Conservation (phyloP, 92 coral and sea anemone species). For the Meandrina meandrites region DNA sequence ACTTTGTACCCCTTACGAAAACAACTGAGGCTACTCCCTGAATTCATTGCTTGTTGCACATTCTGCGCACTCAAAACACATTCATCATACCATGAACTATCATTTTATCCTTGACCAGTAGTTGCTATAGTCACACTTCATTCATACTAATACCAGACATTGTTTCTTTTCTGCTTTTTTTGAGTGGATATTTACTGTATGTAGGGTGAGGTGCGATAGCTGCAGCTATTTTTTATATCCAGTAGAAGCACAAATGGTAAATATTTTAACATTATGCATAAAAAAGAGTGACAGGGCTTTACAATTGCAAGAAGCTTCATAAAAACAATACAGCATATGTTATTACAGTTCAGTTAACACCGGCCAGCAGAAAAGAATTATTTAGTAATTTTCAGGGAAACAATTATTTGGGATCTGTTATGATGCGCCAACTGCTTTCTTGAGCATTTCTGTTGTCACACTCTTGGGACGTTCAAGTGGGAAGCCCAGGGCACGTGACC, state of each 20-base stretch:
- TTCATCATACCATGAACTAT: background rate
- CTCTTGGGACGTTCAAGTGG: constrained; percentile 98
- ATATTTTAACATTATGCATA: background rate
- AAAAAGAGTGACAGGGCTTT: background rate
- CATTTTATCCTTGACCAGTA: background rate
- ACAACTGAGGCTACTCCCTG: background rate
- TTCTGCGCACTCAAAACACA: background rate
- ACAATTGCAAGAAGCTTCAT: background rate
- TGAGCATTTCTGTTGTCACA: constrained; percentile 86
- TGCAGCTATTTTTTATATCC: background rate
- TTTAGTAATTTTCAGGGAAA: background rate
- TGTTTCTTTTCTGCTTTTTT: background rate
- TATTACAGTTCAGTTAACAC: background rate
- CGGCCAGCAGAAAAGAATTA: background rate
- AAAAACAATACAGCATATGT: background rate
- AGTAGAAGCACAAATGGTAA: background rate
- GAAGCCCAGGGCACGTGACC: constrained; percentile 96
- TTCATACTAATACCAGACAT: too few species aligned
- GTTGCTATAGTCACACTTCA: background rate
- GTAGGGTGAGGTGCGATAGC: background rate
- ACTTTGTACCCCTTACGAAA: background rate
- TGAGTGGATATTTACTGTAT: background rate
- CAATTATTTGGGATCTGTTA: constrained; percentile 31
- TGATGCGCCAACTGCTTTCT: constrained; percentile 52
- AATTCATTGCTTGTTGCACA: background rate